Conservation (phyloP, 2,888 invertebrate genomes). For the Oegoconia quadripuncta region DNA sequence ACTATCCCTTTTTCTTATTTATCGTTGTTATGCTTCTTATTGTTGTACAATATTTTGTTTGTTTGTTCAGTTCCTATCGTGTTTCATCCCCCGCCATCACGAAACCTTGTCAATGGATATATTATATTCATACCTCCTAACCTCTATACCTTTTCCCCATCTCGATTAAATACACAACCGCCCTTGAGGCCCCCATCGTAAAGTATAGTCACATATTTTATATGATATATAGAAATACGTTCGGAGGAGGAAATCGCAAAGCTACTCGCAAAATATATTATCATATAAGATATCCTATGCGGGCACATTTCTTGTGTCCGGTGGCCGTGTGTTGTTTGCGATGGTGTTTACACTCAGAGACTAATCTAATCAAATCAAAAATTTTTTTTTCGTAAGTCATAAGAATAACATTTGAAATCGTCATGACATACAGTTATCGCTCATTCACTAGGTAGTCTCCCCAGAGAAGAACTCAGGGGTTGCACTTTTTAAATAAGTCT, state of each 20-base stretch:
- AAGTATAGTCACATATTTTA: conserved; percentile 11
- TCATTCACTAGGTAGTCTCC: too few relatives aligned
- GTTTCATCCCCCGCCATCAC: too few relatives aligned
- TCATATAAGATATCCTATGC: conserved; percentile 61
- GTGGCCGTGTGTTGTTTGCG: conserved; percentile 33
- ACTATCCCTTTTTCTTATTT: too few relatives aligned
- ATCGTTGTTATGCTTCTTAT: too few relatives aligned
- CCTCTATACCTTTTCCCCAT: not conserved
- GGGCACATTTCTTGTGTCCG: conserved; percentile 55
- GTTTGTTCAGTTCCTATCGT: too few relatives aligned
- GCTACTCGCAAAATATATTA: conserved; percentile 57
- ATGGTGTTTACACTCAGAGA: conserved; percentile 29
- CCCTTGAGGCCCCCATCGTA: conserved; percentile 2
- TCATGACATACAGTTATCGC: too few relatives aligned
- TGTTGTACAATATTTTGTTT: too few relatives aligned
- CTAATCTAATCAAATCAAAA: not conserved
- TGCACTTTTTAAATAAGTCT: too few relatives aligned
- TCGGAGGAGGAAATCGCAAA: conserved; percentile 45
- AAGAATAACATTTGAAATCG: too few relatives aligned
- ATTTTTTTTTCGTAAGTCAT: too few relatives aligned
- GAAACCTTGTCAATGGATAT: not conserved
- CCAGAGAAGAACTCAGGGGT: too few relatives aligned
- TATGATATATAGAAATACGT: conserved; percentile 37
- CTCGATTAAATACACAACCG: conserved; percentile 4
- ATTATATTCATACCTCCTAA: not conserved